phyloP scores from a whole-genome alignment of 2,888 invertebrate genomes.

The Drosophila crucigera region DNA sequence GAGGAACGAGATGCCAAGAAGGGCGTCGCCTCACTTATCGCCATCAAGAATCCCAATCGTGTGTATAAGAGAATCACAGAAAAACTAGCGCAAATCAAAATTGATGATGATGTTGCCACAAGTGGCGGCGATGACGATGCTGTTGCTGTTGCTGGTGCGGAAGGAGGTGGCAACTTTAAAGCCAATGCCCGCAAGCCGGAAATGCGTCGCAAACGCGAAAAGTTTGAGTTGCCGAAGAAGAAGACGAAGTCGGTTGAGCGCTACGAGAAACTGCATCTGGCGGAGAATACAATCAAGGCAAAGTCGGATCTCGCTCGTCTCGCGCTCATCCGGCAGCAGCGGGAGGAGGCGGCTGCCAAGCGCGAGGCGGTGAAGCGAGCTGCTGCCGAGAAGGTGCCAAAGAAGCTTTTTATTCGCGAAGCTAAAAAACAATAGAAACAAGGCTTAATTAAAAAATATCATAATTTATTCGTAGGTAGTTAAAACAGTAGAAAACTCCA shows the following conservation, averaged over 20 bases:
- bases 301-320: slow-evolving; percentile 96
- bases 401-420: slow-evolving; percentile 33
- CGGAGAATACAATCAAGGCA: slow-evolving; percentile 98
- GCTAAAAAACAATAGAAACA: background rate
- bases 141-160: no score
- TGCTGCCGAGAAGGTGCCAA: slow-evolving; percentile 80
- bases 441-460: background rate
- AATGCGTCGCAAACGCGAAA: slow-evolving; percentile 93
- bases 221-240: slow-evolving; percentile 86
- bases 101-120: slow-evolving; percentile 59
- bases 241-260: slow-evolving; percentile 89
- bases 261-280: slow-evolving; percentile 90
- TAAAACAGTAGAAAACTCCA: background rate
- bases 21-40: slow-evolving; percentile 92
- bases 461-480: background rate
- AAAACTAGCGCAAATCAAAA: slow-evolving; percentile 85
- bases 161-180: background rate
- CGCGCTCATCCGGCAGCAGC: slow-evolving; percentile 96
- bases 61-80: slow-evolving; percentile 93
- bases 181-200: slow-evolving; percentile 19
- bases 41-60: slow-evolving; percentile 98
- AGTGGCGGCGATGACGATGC: background rate
- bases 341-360: slow-evolving; percentile 97
- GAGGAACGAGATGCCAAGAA: slow-evolving; percentile 91
- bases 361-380: slow-evolving; percentile 95